Conservation (phyloP, 2,888 invertebrate genomes). For the Quadroppia sp. region DNA sequence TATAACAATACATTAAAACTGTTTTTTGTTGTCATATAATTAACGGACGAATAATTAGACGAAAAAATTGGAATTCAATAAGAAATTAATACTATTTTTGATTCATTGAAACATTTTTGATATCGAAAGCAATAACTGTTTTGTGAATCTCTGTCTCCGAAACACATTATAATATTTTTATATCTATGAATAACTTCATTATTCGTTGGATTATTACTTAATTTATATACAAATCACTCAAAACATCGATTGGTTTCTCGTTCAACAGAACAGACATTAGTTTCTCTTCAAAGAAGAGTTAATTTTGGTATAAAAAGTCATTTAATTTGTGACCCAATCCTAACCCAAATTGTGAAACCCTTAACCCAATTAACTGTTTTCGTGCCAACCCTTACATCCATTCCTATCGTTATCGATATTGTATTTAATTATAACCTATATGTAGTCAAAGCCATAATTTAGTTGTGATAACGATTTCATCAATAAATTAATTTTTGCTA, state of each 20-base stretch:
- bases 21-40: constrained; percentile 28
- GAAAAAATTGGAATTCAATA: background rate
- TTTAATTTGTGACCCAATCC: constrained; percentile 4
- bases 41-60: background rate
- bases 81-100: background rate
- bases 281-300: constrained; percentile 34
- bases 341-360: background rate
- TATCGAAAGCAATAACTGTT: background rate
- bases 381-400: constrained; percentile 23
- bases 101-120: background rate
- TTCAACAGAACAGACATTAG: background rate
- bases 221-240: constrained; percentile 30
- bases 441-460: background rate
- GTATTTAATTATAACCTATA: background rate
- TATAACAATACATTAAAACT: constrained; percentile 26
- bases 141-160: background rate
- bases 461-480: constrained; percentile 17
- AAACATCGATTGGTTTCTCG: constrained; percentile 16
- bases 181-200: background rate
- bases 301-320: constrained; percentile 12
- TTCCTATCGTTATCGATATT: background rate
- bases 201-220: constrained; percentile 18
- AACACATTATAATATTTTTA: background rate
- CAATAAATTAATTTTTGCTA: constrained; percentile 1
- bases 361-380: background rate